Conservation (phyloP, 2,797 vertebrate species). For the Rhadinocentrus ornatus region DNA sequence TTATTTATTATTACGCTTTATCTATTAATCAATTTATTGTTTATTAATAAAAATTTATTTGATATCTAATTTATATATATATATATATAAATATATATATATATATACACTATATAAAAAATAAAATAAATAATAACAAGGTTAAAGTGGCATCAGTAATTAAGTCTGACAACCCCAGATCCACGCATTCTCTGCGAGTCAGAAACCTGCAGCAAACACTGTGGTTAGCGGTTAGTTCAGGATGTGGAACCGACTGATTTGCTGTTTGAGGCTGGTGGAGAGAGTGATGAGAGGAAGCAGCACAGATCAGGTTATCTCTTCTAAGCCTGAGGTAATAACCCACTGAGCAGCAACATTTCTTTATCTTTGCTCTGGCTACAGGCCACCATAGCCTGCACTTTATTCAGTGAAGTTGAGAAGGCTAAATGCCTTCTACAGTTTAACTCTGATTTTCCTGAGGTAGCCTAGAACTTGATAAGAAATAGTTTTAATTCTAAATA, state of each 20-base stretch:
- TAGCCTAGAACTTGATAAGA: conserved; percentile 26
- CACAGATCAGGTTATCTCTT: conserved; percentile 44
- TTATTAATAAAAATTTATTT: too few species aligned
- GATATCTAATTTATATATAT: too few species aligned
- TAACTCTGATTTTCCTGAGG: conserved; percentile 32
- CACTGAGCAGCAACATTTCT: conserved; percentile 49
- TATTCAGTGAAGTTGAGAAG: conserved; percentile 49
- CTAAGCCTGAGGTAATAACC: conserved; percentile 51
- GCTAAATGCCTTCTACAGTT: conserved; percentile 41
- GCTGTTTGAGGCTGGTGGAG: conserved; percentile 15
- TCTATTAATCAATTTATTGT: too few species aligned
- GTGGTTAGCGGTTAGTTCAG: conserved; percentile 25
- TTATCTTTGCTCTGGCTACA: conserved; percentile 47
- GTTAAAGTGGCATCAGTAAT: neutral
- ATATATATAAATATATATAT: too few species aligned
- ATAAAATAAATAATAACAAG: neutral
- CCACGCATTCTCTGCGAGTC: conserved; percentile 1
- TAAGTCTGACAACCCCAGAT: neutral
- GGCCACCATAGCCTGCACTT: conserved; percentile 44
- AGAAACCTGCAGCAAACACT: neutral
- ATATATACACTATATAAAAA: too few species aligned
- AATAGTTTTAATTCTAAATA: conserved; percentile 23
- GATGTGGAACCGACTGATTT: conserved; percentile 23
- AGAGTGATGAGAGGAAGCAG: conserved; percentile 29
- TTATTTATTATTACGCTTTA: too few species aligned